Evolutionary conservation across 2,888 invertebrate genomes (phyloP), one percentile per base, ranked within the genome.

Genomic region (Frankliniella intonsa): DNA sequence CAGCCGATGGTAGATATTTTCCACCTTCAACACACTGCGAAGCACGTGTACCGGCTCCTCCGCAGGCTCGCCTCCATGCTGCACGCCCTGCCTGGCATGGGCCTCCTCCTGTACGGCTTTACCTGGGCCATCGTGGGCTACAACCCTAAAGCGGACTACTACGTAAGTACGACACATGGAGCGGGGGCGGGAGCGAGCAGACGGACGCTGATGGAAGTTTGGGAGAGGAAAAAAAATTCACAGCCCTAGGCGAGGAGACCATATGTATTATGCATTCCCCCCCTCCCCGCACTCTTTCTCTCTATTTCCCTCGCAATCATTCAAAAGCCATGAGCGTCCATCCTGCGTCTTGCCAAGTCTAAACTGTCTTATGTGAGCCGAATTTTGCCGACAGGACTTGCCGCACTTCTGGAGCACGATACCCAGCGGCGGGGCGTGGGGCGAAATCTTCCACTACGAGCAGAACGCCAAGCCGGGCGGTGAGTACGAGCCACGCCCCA

Each of bases 371-470:
- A 51, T 51, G 51, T 12, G 10, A 11, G 12, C 9, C 51, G 10
- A 38, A 2, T 38, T 5, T 38, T 38, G 38, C 38, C 38, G 38
- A 2, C 69, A 76, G 69, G 25, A 12, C 22, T 12, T 22, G 25
- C 69, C 69, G 12, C 25, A 76, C 69, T 76, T 76, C 8, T 25
- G 7, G 25, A 25, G 22, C 2, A 76, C 69, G 9, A 76, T 76
- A 22, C 69, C 69, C 11, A 76, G 69, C 69, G 69, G 69, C 25
- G 69, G 69, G 8, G 22, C 69, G 22, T 76, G 69, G 69, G 69
- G 69, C 25, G 69, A 76, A 10, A 22, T 76, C 69, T 76, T 76
- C 69, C 69, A 76, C 25, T 76, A 76, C 69, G 69, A 25, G 25
- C 69, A 76, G 69, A 76, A 76, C 69, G 69, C 69, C 11, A 12